phyloP scores from a whole-genome alignment of 2,113 vertebrate species.

The Rhipidura dahli region DNA sequence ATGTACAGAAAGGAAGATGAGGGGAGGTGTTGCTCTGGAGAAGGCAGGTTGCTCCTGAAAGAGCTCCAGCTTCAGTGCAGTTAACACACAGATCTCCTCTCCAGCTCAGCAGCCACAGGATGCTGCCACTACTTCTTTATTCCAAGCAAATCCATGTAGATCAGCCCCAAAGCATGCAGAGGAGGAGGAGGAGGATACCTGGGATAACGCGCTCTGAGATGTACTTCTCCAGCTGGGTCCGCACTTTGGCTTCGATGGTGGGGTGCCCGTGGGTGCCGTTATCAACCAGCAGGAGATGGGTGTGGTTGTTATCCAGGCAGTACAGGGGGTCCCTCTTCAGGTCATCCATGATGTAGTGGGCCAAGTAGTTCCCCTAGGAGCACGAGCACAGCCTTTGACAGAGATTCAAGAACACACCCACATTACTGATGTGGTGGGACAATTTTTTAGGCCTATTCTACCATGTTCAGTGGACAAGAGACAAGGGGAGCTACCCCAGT shows the following conservation, averaged over 20 bases:
- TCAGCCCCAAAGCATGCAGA: neutral
- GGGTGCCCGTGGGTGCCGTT: conserved; percentile 76
- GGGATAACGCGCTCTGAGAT: conserved; percentile 75
- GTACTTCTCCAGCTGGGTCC: conserved; percentile 78
- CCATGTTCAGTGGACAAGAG: neutral
- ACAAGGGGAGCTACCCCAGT: neutral
- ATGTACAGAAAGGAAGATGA: neutral
- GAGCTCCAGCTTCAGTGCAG: neutral
- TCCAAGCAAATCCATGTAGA: neutral
- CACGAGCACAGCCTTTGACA: neutral
- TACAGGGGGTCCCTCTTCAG: conserved; percentile 77
- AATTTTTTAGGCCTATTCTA: rapidly evolving
- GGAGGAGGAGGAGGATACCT: conserved; percentile 34
- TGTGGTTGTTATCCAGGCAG: conserved; percentile 79
- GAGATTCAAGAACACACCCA: neutral
- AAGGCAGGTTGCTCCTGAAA: neutral
- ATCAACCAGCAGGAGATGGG: conserved; percentile 77
- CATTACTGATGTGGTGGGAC: neutral
- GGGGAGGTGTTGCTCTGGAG: neutral
- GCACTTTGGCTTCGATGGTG: conserved; percentile 67
- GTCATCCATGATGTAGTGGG: conserved; percentile 78
- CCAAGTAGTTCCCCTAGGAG: conserved; percentile 69
- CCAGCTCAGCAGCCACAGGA: neutral
- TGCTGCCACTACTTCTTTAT: neutral
- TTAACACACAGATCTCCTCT: neutral